Evolutionary conservation across 2,797 vertebrate genomes (phyloP), one percentile per base, ranked within the genome.

Genomic region (Sebastes matsubarae): DNA sequence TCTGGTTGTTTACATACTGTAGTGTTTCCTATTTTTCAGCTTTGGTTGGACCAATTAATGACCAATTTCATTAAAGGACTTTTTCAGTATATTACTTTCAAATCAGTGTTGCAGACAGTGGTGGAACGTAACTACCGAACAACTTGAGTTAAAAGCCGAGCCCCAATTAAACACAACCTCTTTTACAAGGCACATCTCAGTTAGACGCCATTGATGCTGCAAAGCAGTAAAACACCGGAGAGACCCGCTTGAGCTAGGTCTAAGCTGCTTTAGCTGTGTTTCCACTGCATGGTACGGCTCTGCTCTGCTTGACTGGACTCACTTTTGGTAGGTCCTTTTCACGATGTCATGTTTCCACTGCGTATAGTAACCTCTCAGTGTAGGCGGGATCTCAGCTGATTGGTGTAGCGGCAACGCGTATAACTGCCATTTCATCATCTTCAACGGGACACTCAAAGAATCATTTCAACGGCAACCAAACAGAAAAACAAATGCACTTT

Each of bases 1-100:
- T 64, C 36, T 50, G 67, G 55, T 81, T 73, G 8, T 42, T 22
- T 14, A 50, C 20, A 38, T n/a, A 22, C 10, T 22, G 52, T 52
- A 65, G 71, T 69, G 63, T 60, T 81, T 88, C 32, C 7, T 29
- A 3, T 68, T 54, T 76, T 79, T 70, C 58, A 81, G 78, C 83
- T 78, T 90, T 55, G 68, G 77, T 82, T 87, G 80, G 32, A 88
- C 80, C 80, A 88, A 72, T 89, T 87, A 83, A 79, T 80, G 7
- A 76, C 29, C 8, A 36, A 30, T 16, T 29, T 32, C 5, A 65
- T 27, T 16, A 13, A 34, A 32, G 20, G 24, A 38, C 12, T 18
- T 52, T 60, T 66, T 63, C 8, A 61, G 14, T 12, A 4, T 34
- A 24, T 36, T 54, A 29, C 29, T 68, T 38, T 84, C 4, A 69